These are phyloP conservation scores for Cyprinodon variegatus DNA, from an alignment of 2,113 vertebrate genomes.

Conservation along the genomic window DNA sequence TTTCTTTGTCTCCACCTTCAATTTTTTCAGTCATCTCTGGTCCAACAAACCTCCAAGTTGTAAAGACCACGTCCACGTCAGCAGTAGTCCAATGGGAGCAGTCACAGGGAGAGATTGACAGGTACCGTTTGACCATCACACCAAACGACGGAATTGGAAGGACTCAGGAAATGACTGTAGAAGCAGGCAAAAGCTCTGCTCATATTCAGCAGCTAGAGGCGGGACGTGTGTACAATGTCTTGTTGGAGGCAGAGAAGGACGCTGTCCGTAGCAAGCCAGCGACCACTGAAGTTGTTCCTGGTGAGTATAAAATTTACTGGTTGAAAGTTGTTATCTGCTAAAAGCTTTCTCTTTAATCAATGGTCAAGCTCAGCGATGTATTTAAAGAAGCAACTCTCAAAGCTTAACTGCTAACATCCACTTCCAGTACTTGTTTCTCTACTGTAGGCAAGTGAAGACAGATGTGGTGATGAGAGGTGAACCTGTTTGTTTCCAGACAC, in stretches of 20 bases:
- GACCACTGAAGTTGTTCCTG: conserved; percentile 72
- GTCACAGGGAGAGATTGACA: conserved; percentile 70
- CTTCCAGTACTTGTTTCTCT: conserved; percentile 8
- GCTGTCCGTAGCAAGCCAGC: conserved; percentile 65
- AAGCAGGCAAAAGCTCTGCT: conserved; percentile 63
- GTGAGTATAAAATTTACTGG: conserved; percentile 60
- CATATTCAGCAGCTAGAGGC: conserved; percentile 74
- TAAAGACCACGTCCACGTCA: conserved; percentile 74
- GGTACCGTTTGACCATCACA: conserved; percentile 71
- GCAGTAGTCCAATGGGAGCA: conserved; percentile 80
- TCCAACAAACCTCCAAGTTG: conserved; percentile 74
- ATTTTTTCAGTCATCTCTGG: conserved; percentile 71
- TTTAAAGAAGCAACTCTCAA: background rate
- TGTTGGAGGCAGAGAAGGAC: conserved; percentile 72
- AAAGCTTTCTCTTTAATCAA: background rate
- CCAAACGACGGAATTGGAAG: conserved; percentile 56
- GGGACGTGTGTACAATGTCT: conserved; percentile 73
- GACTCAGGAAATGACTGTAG: conserved; percentile 62
- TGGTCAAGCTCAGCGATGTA: background rate
- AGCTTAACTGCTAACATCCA: background rate
- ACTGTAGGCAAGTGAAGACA: background rate
- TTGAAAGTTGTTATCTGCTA: background rate
- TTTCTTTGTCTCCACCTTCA: background rate
- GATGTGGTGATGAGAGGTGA: conserved; percentile 20
- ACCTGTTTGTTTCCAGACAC: conserved; percentile 21